A percentile compares a stretch with the other conserved stretches of the same genome.
Evolutionary conservation across 37 sponge, comb jelly and placozoan genomes (phyloP).

Genomic region (Spongilla lacustris): DNA sequence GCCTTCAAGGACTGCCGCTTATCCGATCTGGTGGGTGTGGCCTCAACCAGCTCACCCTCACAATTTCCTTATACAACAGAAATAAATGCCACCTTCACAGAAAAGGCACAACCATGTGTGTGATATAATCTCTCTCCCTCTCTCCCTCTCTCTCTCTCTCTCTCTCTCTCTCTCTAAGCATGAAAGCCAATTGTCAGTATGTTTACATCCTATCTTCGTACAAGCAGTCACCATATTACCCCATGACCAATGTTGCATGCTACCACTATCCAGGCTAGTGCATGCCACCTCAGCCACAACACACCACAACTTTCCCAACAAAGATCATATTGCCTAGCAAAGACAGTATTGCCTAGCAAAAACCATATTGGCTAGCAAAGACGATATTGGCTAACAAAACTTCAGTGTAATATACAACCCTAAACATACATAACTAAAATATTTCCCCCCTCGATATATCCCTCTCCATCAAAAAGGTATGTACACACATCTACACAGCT

Average conservation of each 20-base stretch:
- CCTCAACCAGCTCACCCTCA: background rate
- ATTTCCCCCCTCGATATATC: background rate
- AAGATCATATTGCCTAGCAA: background rate
- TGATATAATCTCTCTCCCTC: no score
- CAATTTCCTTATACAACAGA: background rate
- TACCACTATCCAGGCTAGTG: no score
- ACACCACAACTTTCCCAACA: background rate
- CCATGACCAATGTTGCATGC: no score
- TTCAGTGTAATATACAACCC: background rate
- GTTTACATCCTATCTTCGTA: no score
- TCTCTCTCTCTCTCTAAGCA: background rate
- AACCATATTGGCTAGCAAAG: background rate
- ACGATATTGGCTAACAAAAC: background rate
- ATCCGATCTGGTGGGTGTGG: background rate
- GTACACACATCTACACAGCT: background rate
- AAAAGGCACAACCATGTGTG: background rate
- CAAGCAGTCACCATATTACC: no score
- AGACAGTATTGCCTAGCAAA: background rate
- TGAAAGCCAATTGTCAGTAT: no score
- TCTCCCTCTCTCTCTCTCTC: no score
- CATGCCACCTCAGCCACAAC: no score
- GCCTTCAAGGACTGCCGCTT: constrained; percentile 5
- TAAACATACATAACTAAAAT: background rate
- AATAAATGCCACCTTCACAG: no score
- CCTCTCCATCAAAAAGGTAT: background rate